A percentile compares a stretch with the other conserved stretches of the same genome.
Conservation (phyloP, 2,797 vertebrate genomes). For the Cottoperca gobio region DNA sequence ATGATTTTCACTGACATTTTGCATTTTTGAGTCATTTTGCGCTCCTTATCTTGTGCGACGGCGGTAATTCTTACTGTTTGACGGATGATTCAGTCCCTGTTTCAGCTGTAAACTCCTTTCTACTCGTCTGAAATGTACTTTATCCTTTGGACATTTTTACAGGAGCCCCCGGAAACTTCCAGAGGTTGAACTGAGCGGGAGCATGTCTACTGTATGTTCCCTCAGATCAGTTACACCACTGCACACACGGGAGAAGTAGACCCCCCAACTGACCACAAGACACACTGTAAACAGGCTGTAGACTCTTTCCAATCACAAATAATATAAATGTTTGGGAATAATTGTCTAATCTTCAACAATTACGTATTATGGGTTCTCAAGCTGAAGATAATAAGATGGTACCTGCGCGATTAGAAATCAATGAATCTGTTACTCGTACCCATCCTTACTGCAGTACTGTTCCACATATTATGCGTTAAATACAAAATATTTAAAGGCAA, state of each 20-base stretch:
- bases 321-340: not conserved
- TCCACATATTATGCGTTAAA: not conserved
- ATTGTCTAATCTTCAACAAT: not conserved
- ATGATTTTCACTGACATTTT: not conserved
- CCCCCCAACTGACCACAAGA: not conserved
- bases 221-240: too few relatives aligned
- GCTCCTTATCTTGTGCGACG: not conserved
- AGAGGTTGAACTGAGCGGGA: not conserved
- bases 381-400: not conserved
- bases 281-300: not conserved
- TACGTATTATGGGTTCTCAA: too few relatives aligned
- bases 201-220: too few relatives aligned
- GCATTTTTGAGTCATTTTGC: not conserved
- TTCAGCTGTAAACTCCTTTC: not conserved
- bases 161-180: too few relatives aligned
- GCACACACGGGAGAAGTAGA: too few relatives aligned
- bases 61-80: not conserved
- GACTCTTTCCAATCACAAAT: not conserved
- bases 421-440: not conserved
- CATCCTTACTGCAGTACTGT: not conserved
- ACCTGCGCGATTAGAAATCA: not conserved
- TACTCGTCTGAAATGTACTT: not conserved
- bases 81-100: not conserved
- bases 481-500: not conserved
- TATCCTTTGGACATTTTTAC: too few relatives aligned